These are phyloP conservation scores for Lasioglossum calceatum DNA, from an alignment of 2,888 invertebrate genomes.

Conservation along the genomic window DNA sequence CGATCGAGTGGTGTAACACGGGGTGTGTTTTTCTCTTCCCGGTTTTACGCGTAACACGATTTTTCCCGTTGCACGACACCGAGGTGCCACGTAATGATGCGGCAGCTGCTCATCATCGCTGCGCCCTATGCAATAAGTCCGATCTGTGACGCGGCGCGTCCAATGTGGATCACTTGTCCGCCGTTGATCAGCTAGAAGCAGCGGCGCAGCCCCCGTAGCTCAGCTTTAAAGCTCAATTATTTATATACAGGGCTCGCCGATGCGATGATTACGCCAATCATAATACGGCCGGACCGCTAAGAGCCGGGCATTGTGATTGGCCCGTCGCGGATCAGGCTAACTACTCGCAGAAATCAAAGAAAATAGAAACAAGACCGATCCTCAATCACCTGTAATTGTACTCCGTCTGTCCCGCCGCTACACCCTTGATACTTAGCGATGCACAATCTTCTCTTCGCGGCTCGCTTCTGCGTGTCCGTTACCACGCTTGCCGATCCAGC, in stretches of 20 bases:
- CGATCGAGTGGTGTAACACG: neutral
- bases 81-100: constrained; percentile 52
- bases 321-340: constrained; percentile 57
- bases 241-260: constrained; percentile 52
- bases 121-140: constrained; percentile 56
- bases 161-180: constrained; percentile 58
- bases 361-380: constrained; percentile 67
- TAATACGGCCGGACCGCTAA: constrained; percentile 57
- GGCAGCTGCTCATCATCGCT: constrained; percentile 55
- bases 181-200: constrained; percentile 55
- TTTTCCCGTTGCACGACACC: constrained; percentile 34
- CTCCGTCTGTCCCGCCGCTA: constrained; percentile 60
- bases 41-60: constrained; percentile 47
- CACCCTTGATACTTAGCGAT: constrained; percentile 58
- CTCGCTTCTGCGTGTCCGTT: constrained; percentile 43
- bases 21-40: constrained; percentile 35
- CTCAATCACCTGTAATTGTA: constrained; percentile 71
- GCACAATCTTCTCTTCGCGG: constrained; percentile 60
- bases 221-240: constrained; percentile 70
- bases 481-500: constrained; percentile 18
- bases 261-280: constrained; percentile 69
- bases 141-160: constrained; percentile 43
- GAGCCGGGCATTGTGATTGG: constrained; percentile 65
- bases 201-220: constrained; percentile 36
- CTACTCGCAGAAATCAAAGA: constrained; percentile 68